These are phyloP conservation scores for Eleutherodactylus coqui DNA, from an alignment of 2,797 vertebrate genomes.

Conservation along the genomic window DNA sequence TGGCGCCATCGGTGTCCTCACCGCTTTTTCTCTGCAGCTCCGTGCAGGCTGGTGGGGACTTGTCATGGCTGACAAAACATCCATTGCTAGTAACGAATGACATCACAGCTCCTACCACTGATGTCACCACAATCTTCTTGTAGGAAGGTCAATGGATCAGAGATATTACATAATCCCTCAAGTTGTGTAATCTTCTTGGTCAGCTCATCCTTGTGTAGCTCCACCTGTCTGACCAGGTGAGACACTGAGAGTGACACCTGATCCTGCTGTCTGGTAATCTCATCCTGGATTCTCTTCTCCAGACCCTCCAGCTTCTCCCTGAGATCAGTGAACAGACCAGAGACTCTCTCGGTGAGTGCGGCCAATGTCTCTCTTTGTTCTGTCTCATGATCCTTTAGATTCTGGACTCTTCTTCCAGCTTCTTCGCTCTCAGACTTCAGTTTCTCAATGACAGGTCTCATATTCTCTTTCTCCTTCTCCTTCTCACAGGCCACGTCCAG, in stretches of 20 bases:
- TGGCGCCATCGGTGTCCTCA: no score
- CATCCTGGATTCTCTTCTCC: constrained; percentile 1
- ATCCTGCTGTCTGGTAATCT: constrained; percentile 23
- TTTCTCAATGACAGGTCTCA: not conserved
- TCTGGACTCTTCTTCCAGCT: not conserved
- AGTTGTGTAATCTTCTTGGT: not conserved
- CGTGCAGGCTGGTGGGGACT: not conserved
- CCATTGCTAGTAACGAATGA: constrained; percentile 12
- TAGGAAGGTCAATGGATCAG: constrained; percentile 2
- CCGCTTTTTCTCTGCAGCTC: no score
- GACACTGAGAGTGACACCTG: not conserved
- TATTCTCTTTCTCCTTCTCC: not conserved
- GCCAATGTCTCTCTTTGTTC: not conserved
- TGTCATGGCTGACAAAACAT: no score
- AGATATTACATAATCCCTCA: not conserved
- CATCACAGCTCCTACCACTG: not conserved
- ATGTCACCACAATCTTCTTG: not conserved
- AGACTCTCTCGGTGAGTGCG: not conserved
- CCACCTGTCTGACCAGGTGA: not conserved
- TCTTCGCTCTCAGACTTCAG: not conserved
- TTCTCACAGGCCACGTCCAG: not conserved
- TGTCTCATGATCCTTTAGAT: constrained; percentile 8
- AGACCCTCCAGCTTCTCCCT: constrained; percentile 17
- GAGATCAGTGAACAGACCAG: not conserved
- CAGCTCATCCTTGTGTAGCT: not conserved